Conservation (phyloP, 1,140 invertebrate genomes). For the Drosophila pseudoananassae region DNA sequence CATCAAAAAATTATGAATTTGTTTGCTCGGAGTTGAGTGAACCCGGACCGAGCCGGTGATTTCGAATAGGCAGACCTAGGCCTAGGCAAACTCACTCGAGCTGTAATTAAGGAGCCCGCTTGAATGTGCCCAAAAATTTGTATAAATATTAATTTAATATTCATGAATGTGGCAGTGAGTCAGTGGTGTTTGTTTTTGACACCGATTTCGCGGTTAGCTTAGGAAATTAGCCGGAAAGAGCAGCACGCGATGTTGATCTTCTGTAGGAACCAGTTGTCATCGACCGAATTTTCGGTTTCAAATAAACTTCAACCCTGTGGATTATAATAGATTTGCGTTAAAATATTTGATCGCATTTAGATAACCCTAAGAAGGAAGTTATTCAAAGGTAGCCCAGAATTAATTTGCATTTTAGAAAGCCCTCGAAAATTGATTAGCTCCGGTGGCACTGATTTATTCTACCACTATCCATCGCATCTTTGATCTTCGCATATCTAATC, state of each 20-base stretch:
- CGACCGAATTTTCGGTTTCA: slow-evolving; percentile 7
- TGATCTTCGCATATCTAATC: slow-evolving; percentile 32
- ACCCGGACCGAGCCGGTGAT: slow-evolving; percentile 45
- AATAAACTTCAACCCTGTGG: slow-evolving; percentile 9
- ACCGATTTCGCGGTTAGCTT: slow-evolving; percentile 33
- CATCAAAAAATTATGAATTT: slow-evolving; percentile 60
- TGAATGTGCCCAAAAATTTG: slow-evolving; percentile 34
- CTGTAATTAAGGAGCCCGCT: slow-evolving; percentile 64
- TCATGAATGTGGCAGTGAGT: slow-evolving; percentile 53
- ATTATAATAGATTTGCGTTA: slow-evolving; percentile 20
- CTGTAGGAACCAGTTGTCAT: slow-evolving; percentile 40
- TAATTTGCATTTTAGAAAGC: slow-evolving; percentile 44
- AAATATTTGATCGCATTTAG: slow-evolving; percentile 40
- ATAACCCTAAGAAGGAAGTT: slow-evolving; percentile 28
- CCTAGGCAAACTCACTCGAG: slow-evolving; percentile 45
- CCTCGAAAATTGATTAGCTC: slow-evolving; percentile 24
- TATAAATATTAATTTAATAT: slow-evolving; percentile 50
- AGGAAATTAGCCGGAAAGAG: slow-evolving; percentile 59
- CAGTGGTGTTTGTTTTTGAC: slow-evolving; percentile 51
- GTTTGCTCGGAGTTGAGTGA: slow-evolving; percentile 60
- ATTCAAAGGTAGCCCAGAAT: slow-evolving; percentile 16
- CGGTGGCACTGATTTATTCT: slow-evolving; percentile 8
- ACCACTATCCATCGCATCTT: slow-evolving; percentile 16
- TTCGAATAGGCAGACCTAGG: slow-evolving; percentile 13
- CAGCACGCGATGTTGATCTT: slow-evolving; percentile 42